Conservation (phyloP, 2,888 invertebrate species). For the Ormyrus thymus region DNA sequence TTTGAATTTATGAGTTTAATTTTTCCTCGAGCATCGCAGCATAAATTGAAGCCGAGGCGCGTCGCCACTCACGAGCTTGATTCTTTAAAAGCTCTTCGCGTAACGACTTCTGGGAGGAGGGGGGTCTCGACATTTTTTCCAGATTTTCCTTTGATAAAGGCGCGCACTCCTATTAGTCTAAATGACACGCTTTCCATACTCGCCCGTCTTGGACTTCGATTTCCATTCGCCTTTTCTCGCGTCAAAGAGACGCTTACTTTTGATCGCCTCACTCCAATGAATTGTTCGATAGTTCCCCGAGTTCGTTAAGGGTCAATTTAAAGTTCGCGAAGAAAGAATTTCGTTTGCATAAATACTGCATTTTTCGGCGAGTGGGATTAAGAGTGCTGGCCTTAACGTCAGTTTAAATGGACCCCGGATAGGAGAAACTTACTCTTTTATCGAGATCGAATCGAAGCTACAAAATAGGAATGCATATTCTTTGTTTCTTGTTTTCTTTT, state of each 20-base stretch:
- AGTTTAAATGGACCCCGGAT: neutral
- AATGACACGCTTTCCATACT: slow-evolving; percentile 22
- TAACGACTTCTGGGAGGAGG: neutral
- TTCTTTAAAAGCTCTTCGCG: slow-evolving; percentile 7
- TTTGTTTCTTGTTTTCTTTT: too few relatives aligned
- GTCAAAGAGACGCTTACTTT: too few relatives aligned
- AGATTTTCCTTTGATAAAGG: too few relatives aligned
- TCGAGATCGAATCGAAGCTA: neutral
- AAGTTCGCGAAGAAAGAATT: too few relatives aligned
- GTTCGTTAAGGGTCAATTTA: too few relatives aligned
- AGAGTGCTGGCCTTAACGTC: slow-evolving; percentile 28
- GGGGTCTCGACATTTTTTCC: too few relatives aligned
- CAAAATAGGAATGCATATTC: slow-evolving; percentile 8
- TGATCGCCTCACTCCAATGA: too few relatives aligned
- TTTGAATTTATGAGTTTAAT: neutral
- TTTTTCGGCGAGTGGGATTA: neutral
- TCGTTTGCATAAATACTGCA: too few relatives aligned
- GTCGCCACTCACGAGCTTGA: neutral
- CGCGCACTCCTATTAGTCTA: neutral
- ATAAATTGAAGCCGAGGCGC: neutral
- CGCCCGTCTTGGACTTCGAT: neutral
- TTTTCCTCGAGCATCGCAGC: neutral
- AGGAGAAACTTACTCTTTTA: too few relatives aligned
- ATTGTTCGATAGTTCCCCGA: too few relatives aligned
- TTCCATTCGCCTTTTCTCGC: neutral